Percentiles rank a stretch among this genome's conserved stretches.
These are phyloP conservation scores for Sinella curviseta DNA, from an alignment of 1,140 invertebrate genomes.

Conservation along the genomic window DNA sequence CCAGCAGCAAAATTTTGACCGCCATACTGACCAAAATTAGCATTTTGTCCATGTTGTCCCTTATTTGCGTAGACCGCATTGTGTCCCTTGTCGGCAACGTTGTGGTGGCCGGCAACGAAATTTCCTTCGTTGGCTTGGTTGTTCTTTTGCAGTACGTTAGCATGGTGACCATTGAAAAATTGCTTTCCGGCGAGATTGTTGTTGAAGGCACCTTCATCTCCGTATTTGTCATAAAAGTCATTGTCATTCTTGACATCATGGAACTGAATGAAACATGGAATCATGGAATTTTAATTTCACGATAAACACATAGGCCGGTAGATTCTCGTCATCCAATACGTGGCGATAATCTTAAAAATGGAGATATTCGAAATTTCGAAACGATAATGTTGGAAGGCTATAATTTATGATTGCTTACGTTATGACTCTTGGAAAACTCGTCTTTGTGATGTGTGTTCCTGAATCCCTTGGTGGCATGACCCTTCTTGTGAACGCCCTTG, in stretches of 20 bases:
- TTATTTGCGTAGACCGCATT: slow-evolving; percentile 36
- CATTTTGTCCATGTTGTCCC: slow-evolving; percentile 41
- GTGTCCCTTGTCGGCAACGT: slow-evolving; percentile 41
- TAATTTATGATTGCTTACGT: too few species aligned
- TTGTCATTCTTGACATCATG: slow-evolving; percentile 45
- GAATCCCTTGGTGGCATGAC: slow-evolving; percentile 48
- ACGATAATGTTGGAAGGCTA: background rate
- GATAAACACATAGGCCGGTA: slow-evolving; percentile 42
- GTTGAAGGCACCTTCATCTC: slow-evolving; percentile 49
- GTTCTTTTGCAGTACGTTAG: slow-evolving; percentile 43
- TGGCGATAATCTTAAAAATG: background rate
- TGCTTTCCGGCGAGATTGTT: slow-evolving; percentile 45
- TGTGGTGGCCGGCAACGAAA: slow-evolving; percentile 45
- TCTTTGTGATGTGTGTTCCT: slow-evolving; percentile 47
- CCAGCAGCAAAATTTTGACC: slow-evolving; percentile 39
- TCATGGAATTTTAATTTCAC: slow-evolving; percentile 41
- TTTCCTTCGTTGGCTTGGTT: slow-evolving; percentile 41
- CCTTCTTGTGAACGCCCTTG: slow-evolving; percentile 47
- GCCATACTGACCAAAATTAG: slow-evolving; percentile 32
- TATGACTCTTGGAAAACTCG: slow-evolving; percentile 5
- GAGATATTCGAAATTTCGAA: background rate
- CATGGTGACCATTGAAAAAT: slow-evolving; percentile 46
- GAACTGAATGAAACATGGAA: too few species aligned
- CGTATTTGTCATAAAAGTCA: slow-evolving; percentile 47
- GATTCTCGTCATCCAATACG: background rate